Evolutionary conservation across 2,113 vertebrate species (phyloP), one percentile per base, ranked within the genome.

Genomic region (Arenaria interpres): DNA sequence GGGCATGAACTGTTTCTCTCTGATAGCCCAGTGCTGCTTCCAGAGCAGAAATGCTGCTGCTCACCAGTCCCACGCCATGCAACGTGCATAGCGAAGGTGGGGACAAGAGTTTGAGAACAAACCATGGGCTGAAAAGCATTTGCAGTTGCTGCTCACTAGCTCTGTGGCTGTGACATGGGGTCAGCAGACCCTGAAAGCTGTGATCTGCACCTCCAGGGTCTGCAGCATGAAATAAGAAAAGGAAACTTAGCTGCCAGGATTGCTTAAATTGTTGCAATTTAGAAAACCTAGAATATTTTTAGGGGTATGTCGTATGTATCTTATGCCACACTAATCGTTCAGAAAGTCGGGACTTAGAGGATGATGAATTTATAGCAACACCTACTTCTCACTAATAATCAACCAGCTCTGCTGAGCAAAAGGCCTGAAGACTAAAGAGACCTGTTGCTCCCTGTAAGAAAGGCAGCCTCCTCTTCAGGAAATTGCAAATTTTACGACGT

Each of bases 381-480:
- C 37, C 66, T 79, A 53, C 57, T 76, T 93, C 57, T 85, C 37
- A 7, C 39, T 69, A 77, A 56, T n/a, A 57, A 95, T 60, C 77
- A 50, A 16, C 39, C 39, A 69, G 30, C 56, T 94, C 72, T 90
- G 59, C 64, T 43, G 48, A 78, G 88, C 19, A 66, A 22, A 60
- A 78, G 46, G 19, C 48, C 86, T 50, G 84, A n/a, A 91, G 66
- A 87, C 35, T 67, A 24, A 80, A 78, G 62, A 77, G 90, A 95
- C 90, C 86, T 92, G 63, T 89, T 88, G 77, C 74, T 57, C 43
- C 51, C 62, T 57, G 56, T 9, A 64, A 88, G 91, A 90, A 96
- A 91, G 48, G 69, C 95, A 96, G 59, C 10, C 68, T 89, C 80
- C 78, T 89, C 90, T 82, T 89, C 90, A 96, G 96, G 96, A 97